phyloP scores from a whole-genome alignment of 2,113 vertebrate genomes.

The Chamaetylas fuelleborni region DNA sequence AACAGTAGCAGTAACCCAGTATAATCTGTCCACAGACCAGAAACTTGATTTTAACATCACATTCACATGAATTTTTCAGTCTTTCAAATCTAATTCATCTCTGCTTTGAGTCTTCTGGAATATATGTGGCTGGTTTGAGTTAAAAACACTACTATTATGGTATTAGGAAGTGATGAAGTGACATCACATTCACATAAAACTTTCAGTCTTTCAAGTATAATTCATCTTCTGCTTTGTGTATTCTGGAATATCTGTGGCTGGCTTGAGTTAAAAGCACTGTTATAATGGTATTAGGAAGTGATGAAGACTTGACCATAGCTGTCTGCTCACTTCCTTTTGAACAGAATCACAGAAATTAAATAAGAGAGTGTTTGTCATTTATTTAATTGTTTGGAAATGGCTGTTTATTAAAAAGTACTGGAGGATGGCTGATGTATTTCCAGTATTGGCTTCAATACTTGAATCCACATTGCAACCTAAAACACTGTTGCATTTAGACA shows the following conservation, averaged over 20 bases:
- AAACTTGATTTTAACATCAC: not conserved
- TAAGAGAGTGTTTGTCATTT: slow-evolving; percentile 18
- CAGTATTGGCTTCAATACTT: not conserved
- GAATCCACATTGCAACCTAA: not conserved
- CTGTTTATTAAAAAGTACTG: not conserved
- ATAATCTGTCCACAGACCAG: not conserved
- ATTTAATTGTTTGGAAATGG: slow-evolving; percentile 48
- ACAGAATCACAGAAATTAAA: slow-evolving; percentile 32
- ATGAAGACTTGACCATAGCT: slow-evolving; percentile 1
- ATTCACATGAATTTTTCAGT: not conserved
- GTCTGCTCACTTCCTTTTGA: slow-evolving; percentile 27
- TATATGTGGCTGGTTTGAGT: not conserved
- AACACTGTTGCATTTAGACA: not conserved
- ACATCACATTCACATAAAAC: not conserved
- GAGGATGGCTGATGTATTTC: not conserved
- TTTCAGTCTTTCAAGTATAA: not conserved
- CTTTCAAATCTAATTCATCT: not conserved
- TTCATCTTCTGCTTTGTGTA: not conserved
- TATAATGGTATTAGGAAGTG: slow-evolving; percentile 24
- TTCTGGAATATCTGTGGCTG: not conserved
- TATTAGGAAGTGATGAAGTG: slow-evolving; percentile 26
- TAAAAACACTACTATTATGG: not conserved
- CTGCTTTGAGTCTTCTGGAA: not conserved
- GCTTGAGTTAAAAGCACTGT: not conserved
- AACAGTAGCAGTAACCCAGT: not conserved